Evolutionary conservation across 2,113 vertebrate species (phyloP).

Genomic region (Pithys albifrons): DNA sequence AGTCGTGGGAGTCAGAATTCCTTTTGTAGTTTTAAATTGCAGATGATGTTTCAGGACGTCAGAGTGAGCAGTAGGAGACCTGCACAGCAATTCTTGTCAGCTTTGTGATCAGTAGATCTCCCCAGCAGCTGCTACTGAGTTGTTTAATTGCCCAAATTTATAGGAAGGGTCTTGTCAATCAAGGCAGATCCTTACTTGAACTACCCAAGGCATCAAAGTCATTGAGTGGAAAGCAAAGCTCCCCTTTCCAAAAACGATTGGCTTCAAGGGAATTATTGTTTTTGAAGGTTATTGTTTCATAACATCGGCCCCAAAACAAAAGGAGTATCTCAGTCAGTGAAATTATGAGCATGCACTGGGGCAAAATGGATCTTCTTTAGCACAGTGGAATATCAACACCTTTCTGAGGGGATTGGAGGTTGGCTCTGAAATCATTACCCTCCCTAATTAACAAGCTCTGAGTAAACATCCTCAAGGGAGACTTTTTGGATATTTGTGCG

Average conservation of each 20-base stretch:
- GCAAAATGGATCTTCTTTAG: constrained; percentile 48
- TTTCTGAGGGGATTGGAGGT: not conserved
- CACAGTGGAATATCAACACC: not conserved
- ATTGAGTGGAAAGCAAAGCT: constrained; percentile 53
- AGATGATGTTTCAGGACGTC: constrained; percentile 13
- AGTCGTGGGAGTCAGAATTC: not conserved
- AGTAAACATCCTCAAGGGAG: not conserved
- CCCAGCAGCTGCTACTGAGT: constrained; percentile 18
- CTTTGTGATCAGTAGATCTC: constrained; percentile 23
- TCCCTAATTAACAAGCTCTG: not conserved
- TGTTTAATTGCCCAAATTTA: constrained; percentile 73
- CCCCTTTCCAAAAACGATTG: constrained; percentile 63
- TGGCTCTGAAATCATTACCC: not conserved
- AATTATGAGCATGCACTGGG: constrained; percentile 35
- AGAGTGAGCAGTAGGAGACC: not conserved
- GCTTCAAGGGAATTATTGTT: not conserved
- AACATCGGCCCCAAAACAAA: constrained; percentile 62
- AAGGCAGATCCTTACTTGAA: constrained; percentile 78
- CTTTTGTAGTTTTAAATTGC: constrained; percentile 10
- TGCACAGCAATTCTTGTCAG: not conserved
- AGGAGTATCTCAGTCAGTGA: constrained; percentile 52
- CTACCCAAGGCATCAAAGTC: constrained; percentile 68
- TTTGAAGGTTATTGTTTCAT: constrained; percentile 56
- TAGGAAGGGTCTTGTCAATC: constrained; percentile 74
- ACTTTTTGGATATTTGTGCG: not conserved